Evolutionary conservation across 2,113 vertebrate species (phyloP).

Genomic region (Prinia subflava): DNA sequence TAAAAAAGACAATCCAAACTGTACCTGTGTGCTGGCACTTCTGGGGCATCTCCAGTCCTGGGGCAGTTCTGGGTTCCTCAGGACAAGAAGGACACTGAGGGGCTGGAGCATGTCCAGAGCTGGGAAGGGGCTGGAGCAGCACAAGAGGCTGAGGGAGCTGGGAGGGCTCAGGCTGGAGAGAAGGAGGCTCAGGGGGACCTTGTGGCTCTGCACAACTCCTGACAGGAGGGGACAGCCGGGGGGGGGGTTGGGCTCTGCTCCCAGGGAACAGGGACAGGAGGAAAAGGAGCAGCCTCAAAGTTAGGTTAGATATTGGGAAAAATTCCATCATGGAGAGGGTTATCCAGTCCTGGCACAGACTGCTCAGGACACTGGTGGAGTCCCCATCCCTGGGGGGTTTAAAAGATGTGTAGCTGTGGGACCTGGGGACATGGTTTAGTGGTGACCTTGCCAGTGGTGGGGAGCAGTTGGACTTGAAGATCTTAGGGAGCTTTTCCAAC

Average conservation of each 20-base stretch:
- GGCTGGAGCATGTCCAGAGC: rapidly evolving
- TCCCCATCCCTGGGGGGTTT: background rate
- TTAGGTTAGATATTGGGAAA: background rate
- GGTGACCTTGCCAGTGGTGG: background rate
- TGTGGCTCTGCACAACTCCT: background rate
- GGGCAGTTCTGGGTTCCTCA: background rate
- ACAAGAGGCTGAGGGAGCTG: too few relatives aligned
- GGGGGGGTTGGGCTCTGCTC: rapidly evolving
- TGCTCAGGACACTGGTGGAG: background rate
- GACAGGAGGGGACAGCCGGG: background rate
- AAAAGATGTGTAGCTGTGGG: background rate
- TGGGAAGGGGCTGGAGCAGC: background rate
- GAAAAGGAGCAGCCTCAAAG: background rate
- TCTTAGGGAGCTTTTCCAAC: background rate
- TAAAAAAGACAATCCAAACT: background rate
- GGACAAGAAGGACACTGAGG: background rate
- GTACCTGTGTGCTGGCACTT: background rate
- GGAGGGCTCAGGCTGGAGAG: background rate
- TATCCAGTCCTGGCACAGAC: background rate
- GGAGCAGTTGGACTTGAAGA: background rate
- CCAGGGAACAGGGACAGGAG: background rate
- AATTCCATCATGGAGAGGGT: background rate
- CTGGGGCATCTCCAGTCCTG: background rate
- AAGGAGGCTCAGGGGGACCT: background rate
- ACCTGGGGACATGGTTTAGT: background rate